These are phyloP conservation scores for Caenorhabditis sp. DNA, from an alignment of 2,888 invertebrate genomes.

Conservation along the genomic window DNA sequence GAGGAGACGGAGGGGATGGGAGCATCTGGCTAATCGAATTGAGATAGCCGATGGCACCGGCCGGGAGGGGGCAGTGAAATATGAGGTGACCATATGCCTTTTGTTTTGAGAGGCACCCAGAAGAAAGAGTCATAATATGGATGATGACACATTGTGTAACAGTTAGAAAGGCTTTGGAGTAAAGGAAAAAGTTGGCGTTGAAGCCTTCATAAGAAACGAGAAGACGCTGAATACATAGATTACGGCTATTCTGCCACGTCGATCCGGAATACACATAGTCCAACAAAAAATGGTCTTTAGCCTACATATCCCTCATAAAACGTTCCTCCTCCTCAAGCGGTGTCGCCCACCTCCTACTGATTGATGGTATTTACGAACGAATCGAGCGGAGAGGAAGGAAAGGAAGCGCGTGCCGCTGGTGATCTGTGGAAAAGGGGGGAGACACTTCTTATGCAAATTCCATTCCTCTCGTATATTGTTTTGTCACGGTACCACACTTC, in stretches of 20 bases:
- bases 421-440: not conserved
- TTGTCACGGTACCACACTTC: constrained; percentile 10
- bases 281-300: too few relatives aligned
- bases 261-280: too few relatives aligned
- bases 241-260: too few relatives aligned
- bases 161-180: too few relatives aligned
- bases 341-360: not conserved
- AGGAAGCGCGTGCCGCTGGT: not conserved
- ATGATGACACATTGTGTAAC: too few relatives aligned
- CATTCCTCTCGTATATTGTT: constrained; percentile 6
- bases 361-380: constrained; percentile 1
- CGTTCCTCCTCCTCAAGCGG: too few relatives aligned
- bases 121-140: not conserved
- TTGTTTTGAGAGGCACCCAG: not conserved
- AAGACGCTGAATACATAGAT: too few relatives aligned
- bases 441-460: constrained; percentile 48
- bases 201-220: too few relatives aligned
- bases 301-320: too few relatives aligned
- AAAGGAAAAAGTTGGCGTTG: too few relatives aligned
- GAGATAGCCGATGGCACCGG: constrained; percentile 4
- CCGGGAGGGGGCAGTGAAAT: constrained; percentile 22
- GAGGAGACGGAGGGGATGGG: not conserved
- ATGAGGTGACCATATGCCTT: constrained; percentile 45
- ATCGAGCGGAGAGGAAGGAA: not conserved
- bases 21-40: constrained; percentile 56